Evolutionary conservation across 2,888 invertebrate genomes (phyloP).

Genomic region (Boloria selene): DNA sequence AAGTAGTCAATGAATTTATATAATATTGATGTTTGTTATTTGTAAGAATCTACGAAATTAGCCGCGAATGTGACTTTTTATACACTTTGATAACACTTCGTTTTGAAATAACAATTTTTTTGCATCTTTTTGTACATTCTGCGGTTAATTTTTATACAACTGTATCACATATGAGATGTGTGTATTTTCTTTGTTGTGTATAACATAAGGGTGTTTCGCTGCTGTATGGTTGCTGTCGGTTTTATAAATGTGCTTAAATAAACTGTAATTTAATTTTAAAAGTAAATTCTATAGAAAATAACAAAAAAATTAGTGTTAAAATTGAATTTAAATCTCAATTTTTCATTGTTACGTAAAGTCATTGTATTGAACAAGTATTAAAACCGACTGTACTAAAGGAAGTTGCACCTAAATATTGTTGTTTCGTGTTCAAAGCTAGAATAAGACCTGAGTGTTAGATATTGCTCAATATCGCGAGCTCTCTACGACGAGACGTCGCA

Average conservation of each 20-base stretch:
- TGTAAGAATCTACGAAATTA: too few species aligned
- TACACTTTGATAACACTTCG: too few species aligned
- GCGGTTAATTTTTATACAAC: not conserved
- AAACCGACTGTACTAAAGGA: not conserved
- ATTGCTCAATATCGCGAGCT: slow-evolving; percentile 27
- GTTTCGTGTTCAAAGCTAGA: not conserved
- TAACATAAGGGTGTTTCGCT: slow-evolving; percentile 5
- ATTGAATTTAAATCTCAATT: too few species aligned
- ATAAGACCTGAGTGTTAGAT: slow-evolving; percentile 14
- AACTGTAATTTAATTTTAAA: not conserved
- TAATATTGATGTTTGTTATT: too few species aligned
- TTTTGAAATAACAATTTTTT: not conserved
- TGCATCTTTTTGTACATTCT: not conserved
- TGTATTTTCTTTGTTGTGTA: slow-evolving; percentile 16
- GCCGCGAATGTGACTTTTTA: too few species aligned
- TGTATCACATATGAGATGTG: not conserved
- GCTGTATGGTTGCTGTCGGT: not conserved
- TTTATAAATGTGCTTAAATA: slow-evolving; percentile 3
- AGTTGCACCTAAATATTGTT: not conserved
- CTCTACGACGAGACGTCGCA: slow-evolving; percentile 3
- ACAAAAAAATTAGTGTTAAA: too few species aligned
- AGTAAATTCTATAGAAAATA: too few species aligned
- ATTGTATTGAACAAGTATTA: not conserved
- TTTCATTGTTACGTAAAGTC: not conserved
- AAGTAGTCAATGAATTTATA: too few species aligned